These are phyloP conservation scores for Halictus rubicundus DNA, from an alignment of 1,140 invertebrate genomes.

Conservation along the genomic window DNA sequence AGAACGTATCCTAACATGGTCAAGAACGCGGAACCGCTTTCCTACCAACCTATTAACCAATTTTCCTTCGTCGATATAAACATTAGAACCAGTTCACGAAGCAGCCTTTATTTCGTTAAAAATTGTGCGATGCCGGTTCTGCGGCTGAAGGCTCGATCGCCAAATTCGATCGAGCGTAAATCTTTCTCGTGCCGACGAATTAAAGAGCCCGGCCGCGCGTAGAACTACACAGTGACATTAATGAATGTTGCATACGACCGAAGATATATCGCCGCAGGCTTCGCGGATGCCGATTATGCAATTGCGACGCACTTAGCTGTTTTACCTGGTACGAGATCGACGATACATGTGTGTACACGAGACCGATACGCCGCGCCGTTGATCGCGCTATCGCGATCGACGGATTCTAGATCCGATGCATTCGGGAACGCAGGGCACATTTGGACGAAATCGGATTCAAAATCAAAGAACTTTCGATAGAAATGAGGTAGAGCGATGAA, in stretches of 20 bases:
- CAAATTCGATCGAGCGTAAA: slow-evolving; percentile 35
- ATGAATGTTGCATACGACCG: slow-evolving; percentile 49
- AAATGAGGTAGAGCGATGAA: too few species aligned
- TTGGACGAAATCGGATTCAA: too few species aligned
- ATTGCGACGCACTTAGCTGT: slow-evolving; percentile 34
- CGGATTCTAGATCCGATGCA: background rate
- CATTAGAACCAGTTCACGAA: too few species aligned
- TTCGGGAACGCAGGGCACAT: too few species aligned
- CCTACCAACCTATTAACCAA: too few species aligned
- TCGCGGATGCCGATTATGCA: slow-evolving; percentile 41
- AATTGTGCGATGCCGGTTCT: too few species aligned
- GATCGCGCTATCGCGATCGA: slow-evolving; percentile 15
- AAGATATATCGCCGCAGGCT: slow-evolving; percentile 29
- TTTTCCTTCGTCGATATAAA: too few species aligned
- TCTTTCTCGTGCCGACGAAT: background rate
- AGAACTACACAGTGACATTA: slow-evolving; percentile 38
- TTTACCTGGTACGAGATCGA: slow-evolving; percentile 42
- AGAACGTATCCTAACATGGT: too few species aligned
- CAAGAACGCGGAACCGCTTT: too few species aligned
- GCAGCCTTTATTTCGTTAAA: too few species aligned
- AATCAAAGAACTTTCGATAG: too few species aligned
- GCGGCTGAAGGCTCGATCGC: too few species aligned
- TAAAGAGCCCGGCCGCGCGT: background rate
- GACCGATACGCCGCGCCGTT: background rate
- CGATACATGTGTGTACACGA: slow-evolving; percentile 28